Conservation (phyloP, 2,113 vertebrate species). For the Cavia aperea region DNA sequence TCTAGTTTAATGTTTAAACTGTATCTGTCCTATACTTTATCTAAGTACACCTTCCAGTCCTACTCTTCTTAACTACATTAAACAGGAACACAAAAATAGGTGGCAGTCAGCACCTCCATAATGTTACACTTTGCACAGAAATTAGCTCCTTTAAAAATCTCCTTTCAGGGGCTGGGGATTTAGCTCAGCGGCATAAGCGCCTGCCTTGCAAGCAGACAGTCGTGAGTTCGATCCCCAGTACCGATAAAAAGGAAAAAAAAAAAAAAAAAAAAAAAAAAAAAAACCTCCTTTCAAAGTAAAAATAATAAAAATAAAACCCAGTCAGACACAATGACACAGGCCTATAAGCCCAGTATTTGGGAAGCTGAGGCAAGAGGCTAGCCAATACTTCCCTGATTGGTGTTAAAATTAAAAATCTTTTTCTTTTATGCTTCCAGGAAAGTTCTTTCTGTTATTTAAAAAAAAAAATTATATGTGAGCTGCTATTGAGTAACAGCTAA, state of each 20-base stretch:
- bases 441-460: neutral
- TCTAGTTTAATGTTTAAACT: neutral
- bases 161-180: neutral
- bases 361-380: neutral
- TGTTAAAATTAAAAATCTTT: constrained; percentile 6
- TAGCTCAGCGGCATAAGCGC: too few relatives aligned
- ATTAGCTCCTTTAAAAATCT: constrained; percentile 2
- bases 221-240: too few relatives aligned
- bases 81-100: constrained; percentile 18
- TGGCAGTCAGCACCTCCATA: neutral
- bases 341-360: neutral
- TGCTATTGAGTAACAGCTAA: neutral
- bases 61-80: constrained; percentile 28
- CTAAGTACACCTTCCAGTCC: neutral
- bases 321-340: neutral
- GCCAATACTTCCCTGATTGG: neutral
- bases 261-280: neutral
- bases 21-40: neutral
- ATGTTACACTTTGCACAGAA: neutral
- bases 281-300: constrained; percentile 3
- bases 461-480: neutral
- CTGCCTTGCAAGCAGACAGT: too few relatives aligned
- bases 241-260: too few relatives aligned
- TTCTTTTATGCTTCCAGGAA: constrained; percentile 7
- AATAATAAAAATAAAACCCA: constrained; percentile 27